phyloP scores from a whole-genome alignment of 2,888 invertebrate species.

The Acleris laterana region DNA sequence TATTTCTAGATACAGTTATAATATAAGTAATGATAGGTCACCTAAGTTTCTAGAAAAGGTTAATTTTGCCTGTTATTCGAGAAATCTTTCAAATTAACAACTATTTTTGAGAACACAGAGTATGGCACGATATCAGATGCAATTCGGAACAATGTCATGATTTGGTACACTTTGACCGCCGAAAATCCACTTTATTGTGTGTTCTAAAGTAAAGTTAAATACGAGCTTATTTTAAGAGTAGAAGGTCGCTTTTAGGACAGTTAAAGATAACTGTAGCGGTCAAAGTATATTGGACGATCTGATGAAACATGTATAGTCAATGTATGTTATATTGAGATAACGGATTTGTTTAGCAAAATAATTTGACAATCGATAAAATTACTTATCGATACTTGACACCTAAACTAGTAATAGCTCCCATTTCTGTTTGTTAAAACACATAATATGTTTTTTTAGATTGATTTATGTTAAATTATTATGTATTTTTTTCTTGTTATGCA shows the following conservation, averaged over 20 bases:
- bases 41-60: constrained; percentile 1
- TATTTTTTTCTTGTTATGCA: too few species aligned
- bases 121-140: constrained; percentile 82
- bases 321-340: too few species aligned
- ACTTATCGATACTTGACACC: too few species aligned
- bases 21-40: background rate
- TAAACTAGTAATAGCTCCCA: too few species aligned
- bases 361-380: too few species aligned
- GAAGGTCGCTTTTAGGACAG: background rate
- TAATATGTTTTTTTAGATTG: too few species aligned
- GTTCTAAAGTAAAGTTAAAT: too few species aligned
- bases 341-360: too few species aligned
- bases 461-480: too few species aligned
- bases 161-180: constrained; percentile 21
- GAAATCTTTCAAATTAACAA: constrained; percentile 51
- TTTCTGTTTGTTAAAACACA: too few species aligned
- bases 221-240: too few species aligned
- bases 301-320: constrained; percentile 23
- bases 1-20: too few species aligned
- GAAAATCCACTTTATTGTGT: background rate
- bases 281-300: background rate
- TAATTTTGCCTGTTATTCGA: constrained; percentile 57
- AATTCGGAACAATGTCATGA: constrained; percentile 37
- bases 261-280: background rate
- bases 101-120: constrained; percentile 62